Percentiles rank a stretch among this genome's conserved stretches.
These are phyloP conservation scores for Pinctada fucata DNA, from an alignment of 2,888 invertebrate genomes.

Conservation along the genomic window DNA sequence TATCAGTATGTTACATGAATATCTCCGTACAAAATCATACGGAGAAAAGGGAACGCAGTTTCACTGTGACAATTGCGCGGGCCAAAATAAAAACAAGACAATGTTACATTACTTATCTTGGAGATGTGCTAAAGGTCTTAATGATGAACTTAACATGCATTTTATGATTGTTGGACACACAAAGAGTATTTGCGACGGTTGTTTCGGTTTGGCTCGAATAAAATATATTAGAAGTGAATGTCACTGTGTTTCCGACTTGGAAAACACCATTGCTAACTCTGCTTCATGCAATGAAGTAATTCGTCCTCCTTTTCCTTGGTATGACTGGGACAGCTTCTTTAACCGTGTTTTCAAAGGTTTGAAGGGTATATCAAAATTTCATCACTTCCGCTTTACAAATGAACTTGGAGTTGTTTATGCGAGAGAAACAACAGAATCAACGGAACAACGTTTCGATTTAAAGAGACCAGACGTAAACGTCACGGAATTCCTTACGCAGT, in stretches of 20 bases:
- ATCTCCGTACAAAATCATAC: neutral
- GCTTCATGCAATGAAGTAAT: neutral
- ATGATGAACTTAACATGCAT: neutral
- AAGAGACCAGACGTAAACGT: no score
- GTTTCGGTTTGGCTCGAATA: neutral
- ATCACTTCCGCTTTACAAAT: neutral
- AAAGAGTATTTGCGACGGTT: neutral
- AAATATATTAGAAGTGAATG: neutral
- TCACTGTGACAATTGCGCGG: neutral
- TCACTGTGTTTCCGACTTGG: neutral
- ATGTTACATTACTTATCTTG: neutral
- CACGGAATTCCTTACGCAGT: no score
- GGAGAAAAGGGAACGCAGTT: neutral
- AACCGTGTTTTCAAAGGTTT: neutral
- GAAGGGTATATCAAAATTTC: neutral
- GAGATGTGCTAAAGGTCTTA: neutral
- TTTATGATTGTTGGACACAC: neutral
- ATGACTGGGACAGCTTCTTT: neutral
- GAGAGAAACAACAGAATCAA: no score
- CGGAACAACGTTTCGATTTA: no score
- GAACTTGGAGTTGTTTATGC: neutral
- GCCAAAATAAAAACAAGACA: neutral
- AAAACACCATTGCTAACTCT: neutral
- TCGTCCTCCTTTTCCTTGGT: neutral
- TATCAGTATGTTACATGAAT: neutral